These are phyloP conservation scores for Allolobophora icterica DNA, from an alignment of 2,888 invertebrate genomes.

Conservation along the genomic window DNA sequence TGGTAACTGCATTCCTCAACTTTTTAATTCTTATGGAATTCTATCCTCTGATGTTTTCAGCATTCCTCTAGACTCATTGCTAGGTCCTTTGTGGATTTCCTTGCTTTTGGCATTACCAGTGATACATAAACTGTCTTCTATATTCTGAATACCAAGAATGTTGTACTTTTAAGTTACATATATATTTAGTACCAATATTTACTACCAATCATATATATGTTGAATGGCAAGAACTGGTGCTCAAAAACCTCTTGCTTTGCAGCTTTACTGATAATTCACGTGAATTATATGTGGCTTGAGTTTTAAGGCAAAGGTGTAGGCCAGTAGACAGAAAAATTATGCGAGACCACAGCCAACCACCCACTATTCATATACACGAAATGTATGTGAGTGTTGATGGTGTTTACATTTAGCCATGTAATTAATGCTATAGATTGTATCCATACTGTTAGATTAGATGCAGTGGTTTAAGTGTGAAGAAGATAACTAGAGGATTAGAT, in stretches of 20 bases:
- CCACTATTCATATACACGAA: too few relatives aligned
- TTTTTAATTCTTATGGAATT: neutral
- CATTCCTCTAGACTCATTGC: neutral
- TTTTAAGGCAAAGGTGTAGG: too few relatives aligned
- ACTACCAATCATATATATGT: too few relatives aligned
- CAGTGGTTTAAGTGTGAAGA: neutral
- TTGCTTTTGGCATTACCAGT: neutral
- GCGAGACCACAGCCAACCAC: too few relatives aligned
- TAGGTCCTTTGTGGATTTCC: neutral
- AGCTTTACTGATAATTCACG: neutral
- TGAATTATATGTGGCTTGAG: too few relatives aligned
- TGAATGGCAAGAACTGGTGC: too few relatives aligned
- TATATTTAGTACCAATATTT: too few relatives aligned
- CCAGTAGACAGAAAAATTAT: too few relatives aligned
- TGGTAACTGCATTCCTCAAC: neutral
- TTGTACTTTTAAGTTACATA: neutral
- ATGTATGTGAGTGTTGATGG: too few relatives aligned
- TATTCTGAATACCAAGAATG: neutral
- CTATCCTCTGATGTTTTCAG: neutral
- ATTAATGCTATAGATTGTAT: neutral
- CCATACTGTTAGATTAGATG: neutral
- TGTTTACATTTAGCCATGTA: too few relatives aligned
- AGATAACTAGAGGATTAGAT: neutral
- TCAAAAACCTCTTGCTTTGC: too few relatives aligned
- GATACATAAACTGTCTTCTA: neutral